Conservation (phyloP, 2,797 vertebrate genomes). For the Rhabdophis nuchalis region DNA sequence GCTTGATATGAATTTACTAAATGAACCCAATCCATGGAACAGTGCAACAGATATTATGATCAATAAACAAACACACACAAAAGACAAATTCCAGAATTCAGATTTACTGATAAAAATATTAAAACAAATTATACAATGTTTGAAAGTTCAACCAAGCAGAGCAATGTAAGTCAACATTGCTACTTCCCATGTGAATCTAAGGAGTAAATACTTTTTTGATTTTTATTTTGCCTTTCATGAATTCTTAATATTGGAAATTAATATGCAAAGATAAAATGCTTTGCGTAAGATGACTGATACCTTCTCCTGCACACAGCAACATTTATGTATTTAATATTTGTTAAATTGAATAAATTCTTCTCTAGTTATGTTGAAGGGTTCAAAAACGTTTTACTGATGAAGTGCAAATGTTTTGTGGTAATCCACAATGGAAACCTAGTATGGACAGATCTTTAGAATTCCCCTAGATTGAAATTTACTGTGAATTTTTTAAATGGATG, state of each 20-base stretch:
- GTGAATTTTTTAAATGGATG: not conserved
- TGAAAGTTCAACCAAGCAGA: not conserved
- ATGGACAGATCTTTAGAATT: not conserved
- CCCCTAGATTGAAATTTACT: not conserved
- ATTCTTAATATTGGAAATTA: not conserved
- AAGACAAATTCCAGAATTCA: not conserved
- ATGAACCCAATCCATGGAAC: not conserved
- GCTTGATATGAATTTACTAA: not conserved
- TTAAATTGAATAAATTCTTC: not conserved
- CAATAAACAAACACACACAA: not conserved
- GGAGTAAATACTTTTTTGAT: not conserved
- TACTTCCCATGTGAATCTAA: not conserved
- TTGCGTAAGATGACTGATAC: not conserved
- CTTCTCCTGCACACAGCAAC: not conserved
- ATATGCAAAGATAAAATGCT: not conserved
- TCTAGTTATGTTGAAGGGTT: not conserved
- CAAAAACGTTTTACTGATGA: not conserved
- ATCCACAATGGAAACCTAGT: not conserved
- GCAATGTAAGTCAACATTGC: not conserved
- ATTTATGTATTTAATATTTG: not conserved
- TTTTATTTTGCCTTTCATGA: not conserved
- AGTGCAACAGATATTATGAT: not conserved
- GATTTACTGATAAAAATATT: not conserved
- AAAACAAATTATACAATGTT: not conserved
- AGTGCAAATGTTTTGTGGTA: not conserved